A percentile compares a stretch with the other conserved stretches of the same genome.
These are phyloP conservation scores for Teinopalpus imperialis DNA, from an alignment of 2,888 invertebrate species.

Conservation along the genomic window DNA sequence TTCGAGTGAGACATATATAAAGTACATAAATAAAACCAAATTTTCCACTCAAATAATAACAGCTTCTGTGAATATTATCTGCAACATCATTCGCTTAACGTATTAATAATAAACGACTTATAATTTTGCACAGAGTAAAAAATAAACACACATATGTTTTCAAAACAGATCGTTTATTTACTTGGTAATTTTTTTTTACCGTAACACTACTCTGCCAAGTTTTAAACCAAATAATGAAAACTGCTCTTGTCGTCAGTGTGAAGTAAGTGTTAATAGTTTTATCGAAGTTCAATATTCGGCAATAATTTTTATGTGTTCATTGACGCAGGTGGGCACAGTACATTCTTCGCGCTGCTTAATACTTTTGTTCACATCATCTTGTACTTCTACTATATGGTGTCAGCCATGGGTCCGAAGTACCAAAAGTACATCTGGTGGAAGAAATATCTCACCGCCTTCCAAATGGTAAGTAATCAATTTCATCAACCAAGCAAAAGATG, in stretches of 20 bases:
- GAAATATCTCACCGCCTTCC: slow-evolving; percentile 96
- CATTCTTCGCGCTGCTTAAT: slow-evolving; percentile 96
- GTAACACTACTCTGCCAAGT: background rate
- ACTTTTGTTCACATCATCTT: slow-evolving; percentile 98
- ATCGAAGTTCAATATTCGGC: background rate
- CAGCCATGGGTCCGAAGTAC: slow-evolving; percentile 96
- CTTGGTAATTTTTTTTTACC: background rate
- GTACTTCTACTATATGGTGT: slow-evolving; percentile 98
- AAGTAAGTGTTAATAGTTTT: slow-evolving; percentile 16
- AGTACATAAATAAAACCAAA: too few relatives aligned
- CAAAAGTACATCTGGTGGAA: slow-evolving; percentile 99
- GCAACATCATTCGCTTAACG: too few relatives aligned
- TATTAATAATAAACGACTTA: too few relatives aligned
- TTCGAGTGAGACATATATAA: too few relatives aligned
- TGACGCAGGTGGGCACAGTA: slow-evolving; percentile 94
- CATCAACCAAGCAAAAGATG: too few relatives aligned
- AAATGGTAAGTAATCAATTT: slow-evolving; percentile 87
- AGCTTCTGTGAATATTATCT: too few relatives aligned
- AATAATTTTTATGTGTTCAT: slow-evolving; percentile 16
- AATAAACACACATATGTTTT: background rate
- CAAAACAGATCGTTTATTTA: background rate
- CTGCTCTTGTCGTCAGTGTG: background rate
- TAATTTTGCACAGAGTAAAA: too few relatives aligned
- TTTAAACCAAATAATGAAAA: background rate
- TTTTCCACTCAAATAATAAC: too few relatives aligned